Percentiles rank a stretch among this genome's conserved stretches.
Evolutionary conservation across 92 coral and sea anemone genomes (phyloP).

Genomic region (Porites cylindrica): DNA sequence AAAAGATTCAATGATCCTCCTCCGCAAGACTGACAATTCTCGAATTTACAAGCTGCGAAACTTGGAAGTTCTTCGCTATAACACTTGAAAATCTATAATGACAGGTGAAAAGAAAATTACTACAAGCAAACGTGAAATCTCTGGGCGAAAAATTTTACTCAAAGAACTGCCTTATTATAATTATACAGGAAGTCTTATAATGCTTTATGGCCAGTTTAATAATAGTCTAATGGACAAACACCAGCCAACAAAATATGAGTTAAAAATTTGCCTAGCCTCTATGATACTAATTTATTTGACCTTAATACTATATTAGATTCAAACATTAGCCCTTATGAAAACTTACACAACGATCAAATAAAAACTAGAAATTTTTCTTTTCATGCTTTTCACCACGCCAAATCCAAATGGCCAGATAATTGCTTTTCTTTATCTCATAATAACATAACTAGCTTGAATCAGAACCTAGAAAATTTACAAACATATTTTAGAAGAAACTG

Average conservation of each 20-base stretch:
- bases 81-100: no score
- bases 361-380: not conserved
- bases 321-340: not conserved
- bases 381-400: not conserved
- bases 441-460: not conserved
- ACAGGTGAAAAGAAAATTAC: no score
- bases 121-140: constrained; percentile 18
- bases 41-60: no score
- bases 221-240: not conserved
- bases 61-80: no score
- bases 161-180: constrained; percentile 46
- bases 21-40: no score
- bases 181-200: not conserved
- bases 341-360: not conserved
- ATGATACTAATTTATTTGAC: constrained; percentile 33
- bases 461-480: not conserved
- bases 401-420: not conserved
- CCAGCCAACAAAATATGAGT: not conserved
- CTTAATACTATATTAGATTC: constrained; percentile 11
- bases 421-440: not conserved
- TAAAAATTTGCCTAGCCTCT: constrained; percentile 25
- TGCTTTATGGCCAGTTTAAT: constrained; percentile 26
- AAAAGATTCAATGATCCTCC: no score
- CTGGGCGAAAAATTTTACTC: constrained; percentile 15
- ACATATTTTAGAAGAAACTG: not conserved